These are phyloP conservation scores for Camelus bactrianus DNA, from an alignment of 2,113 vertebrate species.

Conservation along the genomic window DNA sequence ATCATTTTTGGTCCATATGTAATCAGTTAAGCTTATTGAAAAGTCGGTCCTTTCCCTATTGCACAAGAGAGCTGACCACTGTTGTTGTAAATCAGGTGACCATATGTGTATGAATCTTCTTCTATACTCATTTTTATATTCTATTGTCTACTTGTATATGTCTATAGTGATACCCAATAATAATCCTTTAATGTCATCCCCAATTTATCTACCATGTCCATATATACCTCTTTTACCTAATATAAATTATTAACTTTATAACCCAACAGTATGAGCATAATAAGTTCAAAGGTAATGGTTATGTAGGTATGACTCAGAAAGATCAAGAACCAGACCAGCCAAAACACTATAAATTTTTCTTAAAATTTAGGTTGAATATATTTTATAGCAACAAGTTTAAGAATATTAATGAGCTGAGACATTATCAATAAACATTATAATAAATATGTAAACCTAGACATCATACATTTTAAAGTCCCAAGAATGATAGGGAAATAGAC, in stretches of 20 bases:
- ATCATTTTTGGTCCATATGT: too few species aligned
- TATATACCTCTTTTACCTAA: neutral
- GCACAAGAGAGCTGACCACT: neutral
- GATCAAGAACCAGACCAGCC: neutral
- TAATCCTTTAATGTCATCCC: neutral
- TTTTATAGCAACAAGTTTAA: neutral
- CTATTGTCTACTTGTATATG: neutral
- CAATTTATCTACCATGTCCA: neutral
- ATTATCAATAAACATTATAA: neutral
- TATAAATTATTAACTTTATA: neutral
- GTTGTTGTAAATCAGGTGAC: neutral
- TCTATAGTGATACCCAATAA: neutral
- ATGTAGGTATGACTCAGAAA: neutral
- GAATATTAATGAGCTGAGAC: neutral
- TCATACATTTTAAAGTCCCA: neutral
- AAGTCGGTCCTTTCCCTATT: neutral
- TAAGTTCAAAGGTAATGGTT: neutral
- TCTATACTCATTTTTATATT: neutral
- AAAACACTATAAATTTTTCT: neutral
- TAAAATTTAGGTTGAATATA: neutral
- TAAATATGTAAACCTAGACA: neutral
- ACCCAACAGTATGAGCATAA: neutral
- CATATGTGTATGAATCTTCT: neutral
- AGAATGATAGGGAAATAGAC: neutral
- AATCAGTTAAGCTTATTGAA: neutral